Evolutionary conservation across 2,113 vertebrate species (phyloP).

Genomic region (Cheilinus undulatus): DNA sequence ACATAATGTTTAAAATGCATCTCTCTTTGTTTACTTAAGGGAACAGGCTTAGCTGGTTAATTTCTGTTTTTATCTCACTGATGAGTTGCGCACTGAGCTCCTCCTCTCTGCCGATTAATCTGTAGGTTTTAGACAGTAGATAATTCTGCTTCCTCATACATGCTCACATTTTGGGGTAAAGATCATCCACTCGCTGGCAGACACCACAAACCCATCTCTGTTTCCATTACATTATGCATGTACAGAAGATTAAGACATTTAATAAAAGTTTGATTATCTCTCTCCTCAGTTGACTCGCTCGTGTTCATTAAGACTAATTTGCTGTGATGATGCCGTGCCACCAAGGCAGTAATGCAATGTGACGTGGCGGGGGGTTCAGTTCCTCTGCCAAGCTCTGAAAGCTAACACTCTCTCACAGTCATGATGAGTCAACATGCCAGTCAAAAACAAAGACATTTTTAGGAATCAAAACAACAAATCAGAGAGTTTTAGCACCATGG

Average conservation of each 20-base stretch:
- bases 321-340: constrained; percentile 68
- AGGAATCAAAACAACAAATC: no score
- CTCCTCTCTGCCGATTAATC: constrained; percentile 30
- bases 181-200: constrained; percentile 25
- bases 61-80: constrained; percentile 25
- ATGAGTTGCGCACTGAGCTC: constrained; percentile 19
- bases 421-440: constrained; percentile 65
- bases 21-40: constrained; percentile 56
- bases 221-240: constrained; percentile 77
- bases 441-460: no score
- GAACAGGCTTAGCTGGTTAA: constrained; percentile 38
- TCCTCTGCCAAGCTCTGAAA: constrained; percentile 25
- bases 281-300: constrained; percentile 71
- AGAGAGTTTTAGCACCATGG: no score
- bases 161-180: constrained; percentile 30
- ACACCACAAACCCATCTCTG: constrained; percentile 48
- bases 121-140: constrained; percentile 33
- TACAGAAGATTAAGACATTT: constrained; percentile 84
- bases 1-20: constrained; percentile 51
- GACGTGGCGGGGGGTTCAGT: constrained; percentile 43
- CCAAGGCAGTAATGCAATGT: constrained; percentile 72
- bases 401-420: constrained; percentile 8
- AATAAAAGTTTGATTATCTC: constrained; percentile 86
- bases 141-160: constrained; percentile 19
- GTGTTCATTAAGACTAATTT: constrained; percentile 78